Evolutionary conservation across 2,113 vertebrate species (phyloP).

Genomic region (Nerophis lumbriciformis): DNA sequence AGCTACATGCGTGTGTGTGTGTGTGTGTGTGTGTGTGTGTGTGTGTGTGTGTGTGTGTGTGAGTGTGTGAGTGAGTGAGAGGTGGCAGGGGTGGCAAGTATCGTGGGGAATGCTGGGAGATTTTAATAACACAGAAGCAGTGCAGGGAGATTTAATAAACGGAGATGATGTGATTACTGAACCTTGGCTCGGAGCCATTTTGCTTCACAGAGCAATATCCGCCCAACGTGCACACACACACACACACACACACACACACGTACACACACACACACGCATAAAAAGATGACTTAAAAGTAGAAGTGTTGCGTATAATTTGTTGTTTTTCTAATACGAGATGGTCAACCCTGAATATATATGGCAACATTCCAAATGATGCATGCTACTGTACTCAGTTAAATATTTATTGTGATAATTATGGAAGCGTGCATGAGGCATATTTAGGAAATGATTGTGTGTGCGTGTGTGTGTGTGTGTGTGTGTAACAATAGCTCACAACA

Average conservation of each 20-base stretch:
- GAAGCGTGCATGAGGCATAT: slow-evolving; percentile 45
- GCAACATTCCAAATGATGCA: not conserved
- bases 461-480: slow-evolving; percentile 36
- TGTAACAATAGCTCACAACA: slow-evolving; percentile 58
- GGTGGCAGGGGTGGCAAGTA: slow-evolving; percentile 67
- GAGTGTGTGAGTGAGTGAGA: slow-evolving; percentile 52
- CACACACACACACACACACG: slow-evolving; percentile 14
- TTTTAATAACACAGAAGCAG: slow-evolving; percentile 94
- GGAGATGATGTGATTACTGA: slow-evolving; percentile 92
- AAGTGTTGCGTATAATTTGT: slow-evolving; percentile 56
- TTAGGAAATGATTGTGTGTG: slow-evolving; percentile 51
- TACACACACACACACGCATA: slow-evolving; percentile 55
- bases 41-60: slow-evolving; percentile 36
- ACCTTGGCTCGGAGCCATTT: slow-evolving; percentile 83
- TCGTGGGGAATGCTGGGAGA: slow-evolving; percentile 85
- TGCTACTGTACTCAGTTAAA: not conserved
- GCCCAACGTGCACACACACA: slow-evolving; percentile 58
- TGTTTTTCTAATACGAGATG: slow-evolving; percentile 31
- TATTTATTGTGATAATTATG: not conserved
- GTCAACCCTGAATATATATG: slow-evolving; percentile 20
- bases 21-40: slow-evolving; percentile 34
- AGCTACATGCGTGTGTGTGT: slow-evolving; percentile 22
- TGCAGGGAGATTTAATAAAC: slow-evolving; percentile 91
- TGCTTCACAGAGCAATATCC: slow-evolving; percentile 83
- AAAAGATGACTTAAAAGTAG: slow-evolving; percentile 64